These are phyloP conservation scores for Canis aureus DNA, from an alignment of 2,113 vertebrate genomes.

Conservation along the genomic window DNA sequence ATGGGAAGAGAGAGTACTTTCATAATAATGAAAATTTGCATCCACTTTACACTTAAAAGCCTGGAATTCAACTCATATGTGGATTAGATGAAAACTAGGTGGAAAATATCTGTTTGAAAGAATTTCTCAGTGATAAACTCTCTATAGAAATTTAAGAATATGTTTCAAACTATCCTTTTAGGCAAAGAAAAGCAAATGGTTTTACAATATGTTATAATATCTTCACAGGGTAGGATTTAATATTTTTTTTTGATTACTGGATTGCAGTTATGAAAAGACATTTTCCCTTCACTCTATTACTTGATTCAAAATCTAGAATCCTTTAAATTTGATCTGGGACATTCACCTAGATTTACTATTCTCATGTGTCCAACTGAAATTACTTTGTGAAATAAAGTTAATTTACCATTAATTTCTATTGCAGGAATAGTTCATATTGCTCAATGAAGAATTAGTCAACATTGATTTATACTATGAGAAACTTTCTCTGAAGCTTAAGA, in stretches of 20 bases:
- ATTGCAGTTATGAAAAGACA: not conserved
- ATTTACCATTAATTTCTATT: not conserved
- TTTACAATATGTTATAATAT: not conserved
- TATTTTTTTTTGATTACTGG: not conserved
- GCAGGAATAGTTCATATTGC: not conserved
- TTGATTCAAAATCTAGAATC: not conserved
- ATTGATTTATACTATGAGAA: conserved; percentile 21
- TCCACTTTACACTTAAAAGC: not conserved
- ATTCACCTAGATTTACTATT: not conserved
- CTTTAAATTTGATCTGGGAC: not conserved
- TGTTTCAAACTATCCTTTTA: not conserved
- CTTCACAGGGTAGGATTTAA: not conserved
- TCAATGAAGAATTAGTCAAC: not conserved
- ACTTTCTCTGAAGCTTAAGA: not conserved
- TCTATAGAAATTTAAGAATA: not conserved
- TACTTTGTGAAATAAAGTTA: conserved; percentile 8
- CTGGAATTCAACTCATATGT: not conserved
- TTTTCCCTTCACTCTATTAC: not conserved
- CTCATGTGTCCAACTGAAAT: not conserved
- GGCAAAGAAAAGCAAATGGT: not conserved
- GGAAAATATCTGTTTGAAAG: not conserved
- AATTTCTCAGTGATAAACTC: not conserved
- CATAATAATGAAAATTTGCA: not conserved
- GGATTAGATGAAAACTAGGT: not conserved
- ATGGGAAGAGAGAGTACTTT: not conserved